Evolutionary conservation across 2,888 invertebrate species (phyloP), one percentile per base, ranked within the genome.

Genomic region (Papilio protenor): DNA sequence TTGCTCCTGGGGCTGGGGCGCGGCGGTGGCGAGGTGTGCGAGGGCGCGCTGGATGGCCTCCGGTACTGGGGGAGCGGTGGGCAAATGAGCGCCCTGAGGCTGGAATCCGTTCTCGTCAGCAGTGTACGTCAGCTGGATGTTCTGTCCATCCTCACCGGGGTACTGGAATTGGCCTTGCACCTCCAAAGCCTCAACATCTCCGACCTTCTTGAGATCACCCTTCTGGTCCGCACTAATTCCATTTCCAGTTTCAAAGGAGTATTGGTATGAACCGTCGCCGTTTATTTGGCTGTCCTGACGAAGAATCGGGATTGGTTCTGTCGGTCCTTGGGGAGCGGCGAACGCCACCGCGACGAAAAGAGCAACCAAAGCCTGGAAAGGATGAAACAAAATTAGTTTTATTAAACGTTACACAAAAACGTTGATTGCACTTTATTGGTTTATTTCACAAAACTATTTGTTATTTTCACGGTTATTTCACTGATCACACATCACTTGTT

Each of bases 21-120:
- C 96, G 59, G 96, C 95, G 69, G 96, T 95, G 72, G 96, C 96
- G 85, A 96, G 92, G 87, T 95, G 96, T 55, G 95, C 96, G 73
- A 97, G 90, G 27, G 97, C 95, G 78, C 95, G 95, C 85, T 96
- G 96, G 84, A 97, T 97, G 80, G 96, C 95, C 77, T 95, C 96
- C 40, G 97, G 97, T 79, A 97, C 96, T 82, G 97, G 97, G 57
- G 97, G 97, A 12, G 96, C 95, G 14, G 96, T 96, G 49, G 96
- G 96, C n/a, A 96, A 87, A 83, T 96, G 96, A 14, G 94, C 95
- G 4, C 96, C 96, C 83, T 92, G 95, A 0, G 96, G 96, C 86
- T 96, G 96, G 94, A 95, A 96, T 33, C 97, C 97, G 83, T 96
- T 96, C 87, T 97, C 97, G 82, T 97, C 97, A 81, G 97, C 96